A percentile compares a stretch with the other conserved stretches of the same genome.
Conservation (phyloP, 1,140 invertebrate species). For the Drosophila murphyi region DNA sequence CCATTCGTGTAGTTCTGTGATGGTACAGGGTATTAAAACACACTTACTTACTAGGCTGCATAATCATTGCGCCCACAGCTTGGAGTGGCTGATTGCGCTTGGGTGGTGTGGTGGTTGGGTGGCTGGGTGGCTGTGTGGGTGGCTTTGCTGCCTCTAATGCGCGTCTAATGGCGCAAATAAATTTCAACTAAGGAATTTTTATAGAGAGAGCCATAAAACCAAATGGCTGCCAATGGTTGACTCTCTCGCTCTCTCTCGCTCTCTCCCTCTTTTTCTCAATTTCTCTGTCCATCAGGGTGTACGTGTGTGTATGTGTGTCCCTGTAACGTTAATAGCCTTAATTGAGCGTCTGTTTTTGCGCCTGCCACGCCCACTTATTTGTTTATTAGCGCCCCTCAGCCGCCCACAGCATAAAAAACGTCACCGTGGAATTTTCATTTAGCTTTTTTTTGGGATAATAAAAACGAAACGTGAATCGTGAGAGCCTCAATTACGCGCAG, state of each 20-base stretch:
- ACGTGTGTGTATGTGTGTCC: constrained; percentile 49
- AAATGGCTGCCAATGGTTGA: constrained; percentile 78
- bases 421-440: constrained; percentile 78
- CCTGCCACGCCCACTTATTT: constrained; percentile 78
- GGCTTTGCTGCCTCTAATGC: constrained; percentile 64
- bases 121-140: not conserved
- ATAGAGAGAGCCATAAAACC: constrained; percentile 79
- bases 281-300: constrained; percentile 16
- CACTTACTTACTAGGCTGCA: constrained; percentile 66
- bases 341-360: constrained; percentile 70
- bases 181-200: constrained; percentile 83
- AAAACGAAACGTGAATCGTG: constrained; percentile 45
- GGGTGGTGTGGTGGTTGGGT: not conserved
- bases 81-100: constrained; percentile 42
- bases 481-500: constrained; percentile 40
- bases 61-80: constrained; percentile 57
- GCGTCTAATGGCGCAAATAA: constrained; percentile 81
- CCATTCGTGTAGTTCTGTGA: not conserved
- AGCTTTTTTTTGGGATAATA: constrained; percentile 70
- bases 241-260: not conserved
- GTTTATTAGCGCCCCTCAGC: constrained; percentile 69
- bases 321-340: constrained; percentile 81
- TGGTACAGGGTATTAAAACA: not conserved
- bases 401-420: constrained; percentile 54
- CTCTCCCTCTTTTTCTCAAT: not conserved